Base-by-base conservation (phyloP, 2,797 vertebrate species). In the Sebastes umbrosus region DNA sequence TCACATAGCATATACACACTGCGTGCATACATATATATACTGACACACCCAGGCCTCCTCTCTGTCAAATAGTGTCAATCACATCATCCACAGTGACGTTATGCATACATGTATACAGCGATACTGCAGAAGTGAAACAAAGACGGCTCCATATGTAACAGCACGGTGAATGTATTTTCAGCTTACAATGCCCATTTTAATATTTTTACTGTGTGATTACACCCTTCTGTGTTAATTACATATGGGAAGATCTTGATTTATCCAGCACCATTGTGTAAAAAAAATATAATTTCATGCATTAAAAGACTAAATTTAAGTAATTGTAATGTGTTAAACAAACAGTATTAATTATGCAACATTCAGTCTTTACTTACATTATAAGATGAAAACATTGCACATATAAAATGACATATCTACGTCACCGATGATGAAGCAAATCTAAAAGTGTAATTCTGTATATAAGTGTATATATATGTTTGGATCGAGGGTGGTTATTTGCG, bases 181-280 rank as follows among this genome's bases (percentile, higher is more conserved):
- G 34, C 32, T 74, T 74, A n/a, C 66, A 22, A 4, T 65, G 8
- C 31, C 52, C 55, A 13, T 58, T 83, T 83, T 54, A 57, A 29
- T 73, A 31, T 75, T 83, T 83, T 77, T 74, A 62, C 57, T 16
- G 22, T 68, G 31, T 80, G 43, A 73, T 75, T 69, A 85, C 79
- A 82, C 11, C 58, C 34, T 43, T 77, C 2, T 64, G 12, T 63
- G 12, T 57, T 77, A 71, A 82, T 75, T 71, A 77, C 12, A 79
- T 24, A 79, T 75, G 7, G 6, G 10, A 31, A 70, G 59, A 29
- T 46, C 4, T 67, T 60, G 6, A 77, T 80, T 86, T 59, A 77
- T 54, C 52, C 8, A 6, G 10, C n/a, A 39, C 59, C 32, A 50
- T 58, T 72, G 36, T 79, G 52, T 8, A 18, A 24, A 25, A 60